These are phyloP conservation scores for Scaptodrosophila lebanonensis DNA, from an alignment of 1,140 invertebrate species.

Conservation along the genomic window DNA sequence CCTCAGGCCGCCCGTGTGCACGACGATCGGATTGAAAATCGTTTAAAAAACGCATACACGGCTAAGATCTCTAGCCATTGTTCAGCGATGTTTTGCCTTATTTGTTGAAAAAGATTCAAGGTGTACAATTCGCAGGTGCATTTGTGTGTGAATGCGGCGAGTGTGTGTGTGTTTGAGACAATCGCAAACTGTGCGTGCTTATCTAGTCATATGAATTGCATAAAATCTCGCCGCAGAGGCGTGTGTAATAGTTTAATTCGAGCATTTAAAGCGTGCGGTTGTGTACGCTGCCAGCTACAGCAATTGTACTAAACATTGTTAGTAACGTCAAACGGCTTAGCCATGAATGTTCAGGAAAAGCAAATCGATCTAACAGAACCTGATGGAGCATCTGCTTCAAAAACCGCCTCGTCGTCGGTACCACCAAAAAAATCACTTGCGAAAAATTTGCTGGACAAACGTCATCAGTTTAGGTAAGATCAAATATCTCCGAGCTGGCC, in stretches of 20 bases:
- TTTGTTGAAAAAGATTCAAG: conserved; percentile 61
- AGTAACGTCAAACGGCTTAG: not conserved
- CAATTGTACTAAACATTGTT: conserved; percentile 8
- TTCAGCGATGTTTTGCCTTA: conserved; percentile 53
- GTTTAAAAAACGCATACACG: conserved; percentile 27
- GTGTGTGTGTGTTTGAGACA: conserved; percentile 33
- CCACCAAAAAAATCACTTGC: conserved; percentile 32
- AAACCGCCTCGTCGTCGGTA: conserved; percentile 20
- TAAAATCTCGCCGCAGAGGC: conserved; percentile 49
- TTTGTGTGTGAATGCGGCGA: conserved; percentile 3
- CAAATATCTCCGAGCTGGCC: too few species aligned
- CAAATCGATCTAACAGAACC: conserved; percentile 42
- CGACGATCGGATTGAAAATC: conserved; percentile 1
- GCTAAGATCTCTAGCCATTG: conserved; percentile 48
- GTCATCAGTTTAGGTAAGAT: conserved; percentile 64
- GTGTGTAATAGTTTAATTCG: conserved; percentile 43
- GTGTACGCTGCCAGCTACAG: conserved; percentile 35
- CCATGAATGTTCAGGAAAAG: conserved; percentile 58
- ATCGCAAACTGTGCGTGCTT: conserved; percentile 54
- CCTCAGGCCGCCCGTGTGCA: conserved; percentile 52
- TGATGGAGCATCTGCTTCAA: conserved; percentile 8
- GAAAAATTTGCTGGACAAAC: conserved; percentile 43
- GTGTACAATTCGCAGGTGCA: conserved; percentile 43
- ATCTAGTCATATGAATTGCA: conserved; percentile 70
- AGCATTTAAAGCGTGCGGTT: conserved; percentile 52